These are phyloP conservation scores for Psammodynastes pulverulentus DNA, from an alignment of 2,113 vertebrate genomes.

Conservation along the genomic window DNA sequence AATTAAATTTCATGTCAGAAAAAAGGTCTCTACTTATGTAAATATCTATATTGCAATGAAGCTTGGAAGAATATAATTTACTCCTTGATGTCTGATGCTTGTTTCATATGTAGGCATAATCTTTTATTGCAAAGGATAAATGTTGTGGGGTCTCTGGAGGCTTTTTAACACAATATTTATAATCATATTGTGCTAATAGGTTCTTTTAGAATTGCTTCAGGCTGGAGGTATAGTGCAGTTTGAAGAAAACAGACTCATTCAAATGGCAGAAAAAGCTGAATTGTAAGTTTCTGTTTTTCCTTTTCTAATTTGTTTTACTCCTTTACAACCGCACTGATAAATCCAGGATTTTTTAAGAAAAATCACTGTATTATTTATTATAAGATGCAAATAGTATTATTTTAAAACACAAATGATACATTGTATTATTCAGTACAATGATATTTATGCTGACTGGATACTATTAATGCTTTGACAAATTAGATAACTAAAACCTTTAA, in stretches of 20 bases:
- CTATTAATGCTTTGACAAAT: neutral
- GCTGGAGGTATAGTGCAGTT: slow-evolving; percentile 94
- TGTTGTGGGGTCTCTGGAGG: neutral
- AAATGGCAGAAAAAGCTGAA: slow-evolving; percentile 90
- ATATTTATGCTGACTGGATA: neutral
- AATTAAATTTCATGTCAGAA: neutral
- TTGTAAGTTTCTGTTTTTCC: slow-evolving; percentile 79
- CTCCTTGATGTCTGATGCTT: neutral
- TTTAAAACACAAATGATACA: neutral
- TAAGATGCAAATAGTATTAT: neutral
- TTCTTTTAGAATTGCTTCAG: slow-evolving; percentile 91
- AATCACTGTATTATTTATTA: neutral
- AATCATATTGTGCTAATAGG: slow-evolving; percentile 68
- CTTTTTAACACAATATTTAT: neutral
- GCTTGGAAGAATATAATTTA: neutral
- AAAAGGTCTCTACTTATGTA: neutral
- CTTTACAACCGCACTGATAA: neutral
- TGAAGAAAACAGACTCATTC: slow-evolving; percentile 85
- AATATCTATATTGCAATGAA: neutral
- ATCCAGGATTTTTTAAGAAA: neutral
- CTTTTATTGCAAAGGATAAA: neutral
- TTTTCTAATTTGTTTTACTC: neutral
- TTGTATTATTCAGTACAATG: neutral
- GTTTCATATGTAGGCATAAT: neutral
- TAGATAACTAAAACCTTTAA: neutral